A percentile compares a stretch with the other conserved stretches of the same genome.
Evolutionary conservation across 2,888 invertebrate genomes (phyloP).

Genomic region (Phanerotoma sp.): DNA sequence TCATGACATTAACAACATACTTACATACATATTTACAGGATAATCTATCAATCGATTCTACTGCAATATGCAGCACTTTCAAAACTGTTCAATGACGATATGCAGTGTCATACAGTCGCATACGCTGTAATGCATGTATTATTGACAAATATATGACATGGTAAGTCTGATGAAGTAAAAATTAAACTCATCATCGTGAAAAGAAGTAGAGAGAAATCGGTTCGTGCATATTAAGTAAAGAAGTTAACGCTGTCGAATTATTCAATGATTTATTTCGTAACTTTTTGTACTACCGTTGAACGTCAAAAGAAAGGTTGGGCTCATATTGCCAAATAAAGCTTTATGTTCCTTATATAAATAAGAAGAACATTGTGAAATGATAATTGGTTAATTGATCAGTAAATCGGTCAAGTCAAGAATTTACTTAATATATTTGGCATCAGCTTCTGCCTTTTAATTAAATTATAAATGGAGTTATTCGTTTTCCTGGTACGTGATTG

Average conservation of each 20-base stretch:
- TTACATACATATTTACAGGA: no score
- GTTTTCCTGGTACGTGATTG: no score
- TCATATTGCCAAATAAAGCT: neutral
- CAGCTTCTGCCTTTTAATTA: no score
- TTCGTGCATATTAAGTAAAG: constrained; percentile 10
- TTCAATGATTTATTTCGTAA: constrained; percentile 28
- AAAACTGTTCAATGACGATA: neutral
- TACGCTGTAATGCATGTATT: no score
- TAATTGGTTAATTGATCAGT: neutral
- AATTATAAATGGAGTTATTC: no score
- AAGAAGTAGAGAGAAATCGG: constrained; percentile 27
- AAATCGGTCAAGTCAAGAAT: neutral
- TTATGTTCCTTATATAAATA: neutral
- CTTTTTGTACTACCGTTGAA: neutral
- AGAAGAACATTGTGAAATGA: neutral
- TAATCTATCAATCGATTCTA: no score
- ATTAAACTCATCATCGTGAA: no score
- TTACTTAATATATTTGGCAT: no score
- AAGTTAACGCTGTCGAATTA: constrained; percentile 31
- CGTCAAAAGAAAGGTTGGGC: neutral
- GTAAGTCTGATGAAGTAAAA: neutral
- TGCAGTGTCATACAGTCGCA: neutral
- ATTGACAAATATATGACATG: constrained; percentile 10
- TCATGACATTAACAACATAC: no score
- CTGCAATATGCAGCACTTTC: neutral